These are phyloP conservation scores for Abscondita cerata DNA, from an alignment of 2,888 invertebrate species.

Conservation along the genomic window DNA sequence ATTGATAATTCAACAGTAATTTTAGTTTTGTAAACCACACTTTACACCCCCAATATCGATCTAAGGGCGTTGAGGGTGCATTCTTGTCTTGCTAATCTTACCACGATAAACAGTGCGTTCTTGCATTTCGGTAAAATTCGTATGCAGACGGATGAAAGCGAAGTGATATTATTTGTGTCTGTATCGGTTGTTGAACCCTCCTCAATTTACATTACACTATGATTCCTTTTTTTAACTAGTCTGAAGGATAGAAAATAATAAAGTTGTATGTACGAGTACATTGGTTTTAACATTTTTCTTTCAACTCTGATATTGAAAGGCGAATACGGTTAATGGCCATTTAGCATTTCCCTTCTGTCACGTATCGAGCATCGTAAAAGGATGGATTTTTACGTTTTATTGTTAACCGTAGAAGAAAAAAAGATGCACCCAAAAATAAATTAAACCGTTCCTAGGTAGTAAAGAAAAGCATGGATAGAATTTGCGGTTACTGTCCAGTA, in stretches of 20 bases:
- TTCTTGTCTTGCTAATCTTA: conserved; percentile 44
- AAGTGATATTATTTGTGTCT: conserved; percentile 21
- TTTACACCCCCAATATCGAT: conserved; percentile 45
- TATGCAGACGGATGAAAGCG: conserved; percentile 31
- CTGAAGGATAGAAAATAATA: conserved; percentile 17
- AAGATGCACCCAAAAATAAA: too few relatives aligned
- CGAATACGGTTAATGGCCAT: conserved; percentile 4
- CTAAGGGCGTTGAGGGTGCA: conserved; percentile 32
- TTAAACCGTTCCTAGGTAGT: too few relatives aligned
- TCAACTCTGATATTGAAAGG: too few relatives aligned
- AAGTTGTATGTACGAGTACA: conserved; percentile 13
- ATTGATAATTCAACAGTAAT: neutral
- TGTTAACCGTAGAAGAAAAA: too few relatives aligned
- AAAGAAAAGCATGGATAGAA: too few relatives aligned
- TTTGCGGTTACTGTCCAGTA: too few relatives aligned
- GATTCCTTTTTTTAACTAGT: conserved; percentile 17
- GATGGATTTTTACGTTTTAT: too few relatives aligned
- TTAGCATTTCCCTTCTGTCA: conserved; percentile 8
- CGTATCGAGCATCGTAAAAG: conserved; percentile 1
- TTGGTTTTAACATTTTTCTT: neutral
- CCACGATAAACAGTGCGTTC: conserved; percentile 35
- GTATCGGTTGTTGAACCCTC: conserved; percentile 26
- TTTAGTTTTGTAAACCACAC: conserved; percentile 39
- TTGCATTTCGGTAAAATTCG: conserved; percentile 29
- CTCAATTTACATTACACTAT: conserved; percentile 26